Base-by-base conservation (phyloP, 2,888 invertebrate species). In the Drosophila borealis region DNA sequence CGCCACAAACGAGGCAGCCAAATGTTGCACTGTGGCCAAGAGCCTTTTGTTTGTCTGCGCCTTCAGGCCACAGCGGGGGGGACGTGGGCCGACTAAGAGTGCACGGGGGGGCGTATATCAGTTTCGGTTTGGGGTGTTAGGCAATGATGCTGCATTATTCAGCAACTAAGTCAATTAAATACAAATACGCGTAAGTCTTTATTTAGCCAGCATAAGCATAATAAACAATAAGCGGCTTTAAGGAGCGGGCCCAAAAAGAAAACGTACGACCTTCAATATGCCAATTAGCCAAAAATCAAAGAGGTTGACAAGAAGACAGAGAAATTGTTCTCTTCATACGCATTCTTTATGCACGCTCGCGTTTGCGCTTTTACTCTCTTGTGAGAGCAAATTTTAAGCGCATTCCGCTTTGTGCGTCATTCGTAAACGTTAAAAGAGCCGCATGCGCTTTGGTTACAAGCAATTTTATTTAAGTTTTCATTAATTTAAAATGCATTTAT, bases 1-100 rank as follows among this genome's bases (percentile, higher is more conserved):
- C 42, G 66, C 78, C 54, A 42, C 72, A 60, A 61, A 54, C 37
- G 54, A 54, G 65, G 60, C 74, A 73, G 63, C 55, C 74, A 65
- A 78, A 83, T 61, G 55, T 62, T 76, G 63, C 63, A 56, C 53
- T 33, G 4, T 33, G 4, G 36, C 67, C 45, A 37, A 44, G 33
- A 42, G 51, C 17, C 44, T 33, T 59, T 53, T 33, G n/a, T 39
- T 44, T 54, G 34, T 17, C 37, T 37, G 2, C 21, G 49, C 41
- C 62, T 17, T 17, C 17, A 17, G 56, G 67, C 34, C 10, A 37
- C 17, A 64, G 17, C 64, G 29, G 10, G 10, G 25, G 17, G 14
- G 33, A 1, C 0, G 10, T 11, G 13, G 17, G 29, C 25, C 1
- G 13, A 13, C 33, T 9, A n/a, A 29, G 25, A 10, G 21, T 44